A percentile compares a stretch with the other conserved stretches of the same genome.
phyloP scores from a whole-genome alignment of 2,797 vertebrate genomes.

The Hoplostethus atlanticus region DNA sequence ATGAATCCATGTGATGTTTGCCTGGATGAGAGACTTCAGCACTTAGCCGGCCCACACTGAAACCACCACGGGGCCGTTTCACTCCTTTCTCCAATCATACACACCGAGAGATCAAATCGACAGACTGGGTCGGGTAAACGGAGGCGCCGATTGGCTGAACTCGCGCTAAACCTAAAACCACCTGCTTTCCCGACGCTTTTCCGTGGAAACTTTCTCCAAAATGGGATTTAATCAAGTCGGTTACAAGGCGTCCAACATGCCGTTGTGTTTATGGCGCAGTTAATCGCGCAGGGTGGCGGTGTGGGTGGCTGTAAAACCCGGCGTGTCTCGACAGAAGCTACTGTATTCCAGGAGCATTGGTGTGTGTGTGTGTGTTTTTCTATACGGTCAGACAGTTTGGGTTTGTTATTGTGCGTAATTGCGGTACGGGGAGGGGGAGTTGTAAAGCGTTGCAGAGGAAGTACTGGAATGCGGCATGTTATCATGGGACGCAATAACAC shows the following conservation, averaged over 20 bases:
- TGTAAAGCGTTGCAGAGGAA: constrained; percentile 66
- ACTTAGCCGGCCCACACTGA: neutral
- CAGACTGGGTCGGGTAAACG: neutral
- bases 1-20: neutral
- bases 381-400: constrained; percentile 64
- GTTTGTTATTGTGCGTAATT: constrained; percentile 66
- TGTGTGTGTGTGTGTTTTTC: constrained; percentile 14
- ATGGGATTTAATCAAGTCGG: constrained; percentile 17
- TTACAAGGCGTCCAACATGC: constrained; percentile 27
- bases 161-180: neutral
- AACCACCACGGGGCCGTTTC: neutral
- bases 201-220: neutral
- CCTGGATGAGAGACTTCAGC: neutral
- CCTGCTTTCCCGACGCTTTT: neutral
- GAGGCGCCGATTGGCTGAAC: neutral
- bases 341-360: constrained; percentile 50
- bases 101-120: neutral
- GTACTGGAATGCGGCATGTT: constrained; percentile 62
- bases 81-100: neutral
- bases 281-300: constrained; percentile 54
- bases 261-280: constrained; percentile 49
- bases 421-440: constrained; percentile 56
- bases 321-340: constrained; percentile 61
- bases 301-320: constrained; percentile 50
- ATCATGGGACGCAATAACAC: constrained; percentile 59